These are phyloP conservation scores for Promerops cafer DNA, from an alignment of 2,113 vertebrate genomes.

Conservation along the genomic window DNA sequence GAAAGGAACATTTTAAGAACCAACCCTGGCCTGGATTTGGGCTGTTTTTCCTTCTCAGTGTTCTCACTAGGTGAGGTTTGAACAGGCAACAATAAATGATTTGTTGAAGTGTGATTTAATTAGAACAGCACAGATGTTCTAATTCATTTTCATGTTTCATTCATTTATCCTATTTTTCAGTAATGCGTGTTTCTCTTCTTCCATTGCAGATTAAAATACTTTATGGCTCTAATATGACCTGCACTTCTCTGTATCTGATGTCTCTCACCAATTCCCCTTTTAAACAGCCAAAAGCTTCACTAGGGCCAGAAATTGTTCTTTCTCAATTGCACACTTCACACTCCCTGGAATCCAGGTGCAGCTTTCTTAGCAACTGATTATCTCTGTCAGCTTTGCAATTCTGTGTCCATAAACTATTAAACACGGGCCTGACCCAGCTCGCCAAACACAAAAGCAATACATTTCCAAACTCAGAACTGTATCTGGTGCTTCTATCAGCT, in stretches of 20 bases:
- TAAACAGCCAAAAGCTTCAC: background rate
- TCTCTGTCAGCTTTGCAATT: background rate
- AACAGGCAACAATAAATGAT: background rate
- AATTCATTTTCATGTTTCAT: background rate
- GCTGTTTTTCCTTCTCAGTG: background rate
- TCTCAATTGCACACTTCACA: background rate
- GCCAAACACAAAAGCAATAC: background rate
- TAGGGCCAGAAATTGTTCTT: background rate
- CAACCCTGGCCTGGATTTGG: background rate
- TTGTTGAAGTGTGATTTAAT: background rate
- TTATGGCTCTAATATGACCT: background rate
- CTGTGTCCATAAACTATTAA: background rate
- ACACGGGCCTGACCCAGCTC: background rate
- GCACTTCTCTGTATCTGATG: background rate
- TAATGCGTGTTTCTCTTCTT: background rate
- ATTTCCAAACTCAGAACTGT: background rate
- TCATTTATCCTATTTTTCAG: slow-evolving; percentile 4
- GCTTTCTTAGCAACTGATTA: background rate
- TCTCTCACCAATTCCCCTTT: background rate
- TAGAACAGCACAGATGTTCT: slow-evolving; percentile 25
- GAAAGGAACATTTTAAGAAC: background rate
- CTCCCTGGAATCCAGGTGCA: background rate
- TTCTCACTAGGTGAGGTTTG: background rate
- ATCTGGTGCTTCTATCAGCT: background rate
- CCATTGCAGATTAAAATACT: background rate